Evolutionary conservation across 2,888 invertebrate species (phyloP).

Genomic region (Lepeophtheirus nordmannii): DNA sequence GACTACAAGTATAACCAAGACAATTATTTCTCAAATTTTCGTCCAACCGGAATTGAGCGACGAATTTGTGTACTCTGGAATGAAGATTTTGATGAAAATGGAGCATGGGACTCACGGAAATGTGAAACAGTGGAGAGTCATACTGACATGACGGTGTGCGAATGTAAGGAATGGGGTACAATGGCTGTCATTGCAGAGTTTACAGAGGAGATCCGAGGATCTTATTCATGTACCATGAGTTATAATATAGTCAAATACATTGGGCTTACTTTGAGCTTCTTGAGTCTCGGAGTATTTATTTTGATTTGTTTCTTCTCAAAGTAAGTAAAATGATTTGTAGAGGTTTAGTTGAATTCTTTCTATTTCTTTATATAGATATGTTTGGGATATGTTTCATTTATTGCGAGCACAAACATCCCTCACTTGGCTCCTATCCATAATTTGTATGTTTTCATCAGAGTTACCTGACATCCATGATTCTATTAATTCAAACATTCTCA

Average conservation of each 20-base stretch:
- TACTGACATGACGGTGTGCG: slow-evolving; percentile 17
- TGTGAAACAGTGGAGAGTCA: slow-evolving; percentile 15
- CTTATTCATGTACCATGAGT: not conserved
- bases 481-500: not conserved
- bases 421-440: slow-evolving; percentile 5
- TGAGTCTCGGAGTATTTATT: slow-evolving; percentile 1
- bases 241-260: slow-evolving; percentile 9
- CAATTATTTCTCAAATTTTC: not conserved
- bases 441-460: not conserved
- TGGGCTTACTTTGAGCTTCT: slow-evolving; percentile 4
- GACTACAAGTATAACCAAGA: not conserved
- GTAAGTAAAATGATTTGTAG: not conserved
- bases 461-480: not conserved
- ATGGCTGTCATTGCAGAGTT: slow-evolving; percentile 19
- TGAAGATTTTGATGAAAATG: slow-evolving; percentile 8
- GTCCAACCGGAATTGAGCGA: slow-evolving; percentile 11
- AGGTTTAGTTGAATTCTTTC: too few relatives aligned
- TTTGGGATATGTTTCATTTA: slow-evolving; percentile 22
- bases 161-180: slow-evolving; percentile 15
- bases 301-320: not conserved
- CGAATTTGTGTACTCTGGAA: slow-evolving; percentile 24
- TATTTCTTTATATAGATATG: not conserved
- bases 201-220: not conserved
- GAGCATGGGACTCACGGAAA: slow-evolving; percentile 20
- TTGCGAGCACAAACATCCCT: slow-evolving; percentile 2